Percentiles rank a stretch among this genome's conserved stretches.
Evolutionary conservation across 2,888 invertebrate genomes (phyloP).

Genomic region (Volucella inanis): DNA sequence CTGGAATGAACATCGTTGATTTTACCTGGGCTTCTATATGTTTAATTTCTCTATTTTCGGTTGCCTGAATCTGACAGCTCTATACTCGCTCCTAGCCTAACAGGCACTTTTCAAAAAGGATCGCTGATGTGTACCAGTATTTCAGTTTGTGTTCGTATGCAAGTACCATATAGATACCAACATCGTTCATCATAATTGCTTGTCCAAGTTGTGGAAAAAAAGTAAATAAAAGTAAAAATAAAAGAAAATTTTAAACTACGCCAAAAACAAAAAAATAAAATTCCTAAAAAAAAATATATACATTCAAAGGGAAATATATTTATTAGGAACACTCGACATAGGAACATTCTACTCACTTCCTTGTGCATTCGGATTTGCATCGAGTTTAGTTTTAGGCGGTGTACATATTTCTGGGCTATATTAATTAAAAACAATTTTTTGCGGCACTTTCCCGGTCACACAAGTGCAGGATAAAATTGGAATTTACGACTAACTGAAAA

Average conservation of each 20-base stretch:
- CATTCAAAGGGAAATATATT: conserved; percentile 54
- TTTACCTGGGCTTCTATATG: conserved; percentile 21
- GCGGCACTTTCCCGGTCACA: background rate
- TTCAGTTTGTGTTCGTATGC: conserved; percentile 28
- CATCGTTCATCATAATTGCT: background rate
- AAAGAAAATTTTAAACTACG: too few relatives aligned
- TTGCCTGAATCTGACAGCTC: conserved; percentile 59
- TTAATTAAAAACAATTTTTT: conserved; percentile 55
- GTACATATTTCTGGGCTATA: conserved; percentile 46
- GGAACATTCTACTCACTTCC: conserved; percentile 18
- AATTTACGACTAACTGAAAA: conserved; percentile 41
- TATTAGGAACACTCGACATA: conserved; percentile 50
- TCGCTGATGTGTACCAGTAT: conserved; percentile 17
- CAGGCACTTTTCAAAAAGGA: conserved; percentile 46
- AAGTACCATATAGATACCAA: background rate
- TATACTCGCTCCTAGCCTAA: conserved; percentile 50
- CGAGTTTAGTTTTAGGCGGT: conserved; percentile 19
- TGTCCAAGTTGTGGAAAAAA: conserved; percentile 30
- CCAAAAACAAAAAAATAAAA: background rate
- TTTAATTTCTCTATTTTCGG: conserved; percentile 13
- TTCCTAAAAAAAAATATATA: background rate
- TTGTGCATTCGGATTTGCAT: conserved; percentile 48
- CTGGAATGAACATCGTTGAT: conserved; percentile 8
- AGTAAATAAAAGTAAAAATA: background rate
- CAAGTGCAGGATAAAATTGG: conserved; percentile 48